phyloP scores from a whole-genome alignment of 1,140 invertebrate genomes.

The Tribolium castaneum region DNA sequence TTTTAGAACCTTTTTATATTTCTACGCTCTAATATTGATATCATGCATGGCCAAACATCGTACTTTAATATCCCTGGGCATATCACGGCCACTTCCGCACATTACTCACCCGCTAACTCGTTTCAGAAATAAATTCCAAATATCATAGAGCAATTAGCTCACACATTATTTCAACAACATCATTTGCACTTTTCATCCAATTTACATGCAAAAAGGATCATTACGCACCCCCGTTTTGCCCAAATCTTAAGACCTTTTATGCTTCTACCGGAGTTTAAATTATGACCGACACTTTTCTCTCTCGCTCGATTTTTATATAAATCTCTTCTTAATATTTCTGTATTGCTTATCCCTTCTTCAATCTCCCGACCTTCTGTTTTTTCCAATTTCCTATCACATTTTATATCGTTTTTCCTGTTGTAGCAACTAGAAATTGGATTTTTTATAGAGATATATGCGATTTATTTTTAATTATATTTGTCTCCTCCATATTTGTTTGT shows the following conservation, averaged over 20 bases:
- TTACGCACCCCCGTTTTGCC: neutral
- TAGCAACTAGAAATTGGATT: neutral
- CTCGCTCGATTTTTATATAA: neutral
- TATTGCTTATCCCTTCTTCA: neutral
- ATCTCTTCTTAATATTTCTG: neutral
- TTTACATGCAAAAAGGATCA: constrained; percentile 22
- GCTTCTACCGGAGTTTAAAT: neutral
- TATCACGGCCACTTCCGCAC: constrained; percentile 6
- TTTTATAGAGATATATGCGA: neutral
- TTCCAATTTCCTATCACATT: neutral
- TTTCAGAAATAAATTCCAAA: constrained; percentile 17
- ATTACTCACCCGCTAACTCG: neutral
- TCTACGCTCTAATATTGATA: constrained; percentile 35
- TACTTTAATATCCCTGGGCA: constrained; percentile 11
- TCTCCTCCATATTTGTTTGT: neutral
- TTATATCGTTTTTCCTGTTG: neutral
- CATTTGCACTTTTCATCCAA: constrained; percentile 1
- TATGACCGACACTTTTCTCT: neutral
- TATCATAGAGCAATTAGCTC: constrained; percentile 8
- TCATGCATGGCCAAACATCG: constrained; percentile 20
- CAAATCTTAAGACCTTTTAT: constrained; percentile 14
- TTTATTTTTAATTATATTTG: neutral
- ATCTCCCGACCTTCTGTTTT: neutral
- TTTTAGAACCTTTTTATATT: constrained; percentile 35
- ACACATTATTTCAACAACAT: neutral